Base-by-base conservation (phyloP, 2,888 invertebrate genomes). In the Bimastos eiseni region DNA sequence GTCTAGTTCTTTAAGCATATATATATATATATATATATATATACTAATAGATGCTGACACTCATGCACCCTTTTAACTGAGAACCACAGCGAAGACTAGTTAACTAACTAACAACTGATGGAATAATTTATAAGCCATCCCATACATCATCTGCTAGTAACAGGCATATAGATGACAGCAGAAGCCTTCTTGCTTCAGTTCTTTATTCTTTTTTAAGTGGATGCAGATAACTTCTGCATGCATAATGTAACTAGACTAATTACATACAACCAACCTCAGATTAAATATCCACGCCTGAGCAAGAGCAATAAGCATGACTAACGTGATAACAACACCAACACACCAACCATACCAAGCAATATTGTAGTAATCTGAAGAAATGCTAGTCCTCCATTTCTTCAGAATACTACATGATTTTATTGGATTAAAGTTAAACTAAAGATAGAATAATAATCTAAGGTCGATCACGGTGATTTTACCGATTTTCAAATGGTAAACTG, bases 401-500 rank as follows among this genome's bases (percentile, higher is more conserved):
- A 55, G 30, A 55, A 6, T 30, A 55, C 24, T n/a, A 70, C 70
- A 70, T n/a, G 30, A 70, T n/a, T 70, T 70, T n/a, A n/a, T n/a
- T 8, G 13, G 70, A n/a, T 70, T 70, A 49, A 49, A 70, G 13
- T 70, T 70, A 49, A 49, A 70, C 70, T n/a, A 70, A 30, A 70
- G 30, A n/a, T 11, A 15, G 13, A 17, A n/a, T 15, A 70, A 70
- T 4, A 70, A 70, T n/a, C 8, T n/a, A n/a, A 30, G n/a, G 6
- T 30, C 4, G n/a, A 70, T n/a, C 30, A 70, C 11, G 30, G 70
- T 86, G 36, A 34, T 89, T 93, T 91, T 92, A 94, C 98, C 95
- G 98, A 91, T 94, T 93, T 92, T 95, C 98, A 94, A 98, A 96
- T 84, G 97, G 96, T 91, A 98, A 93, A 38, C 92, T 91, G 89